phyloP scores from a whole-genome alignment of 2,797 vertebrate genomes.

The Coranthus polyacanthus region DNA sequence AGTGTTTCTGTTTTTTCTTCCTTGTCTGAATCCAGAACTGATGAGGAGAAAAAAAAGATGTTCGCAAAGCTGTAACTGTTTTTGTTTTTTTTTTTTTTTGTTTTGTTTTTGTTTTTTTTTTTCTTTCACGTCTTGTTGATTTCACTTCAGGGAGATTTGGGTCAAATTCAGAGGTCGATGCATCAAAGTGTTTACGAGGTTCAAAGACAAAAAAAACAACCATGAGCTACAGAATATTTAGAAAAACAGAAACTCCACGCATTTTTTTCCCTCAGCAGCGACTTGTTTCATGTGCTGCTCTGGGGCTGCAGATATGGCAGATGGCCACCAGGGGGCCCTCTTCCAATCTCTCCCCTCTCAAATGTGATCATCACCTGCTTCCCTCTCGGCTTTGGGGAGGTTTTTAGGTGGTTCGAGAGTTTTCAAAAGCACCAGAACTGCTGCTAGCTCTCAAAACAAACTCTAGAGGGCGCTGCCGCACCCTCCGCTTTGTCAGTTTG shows the following conservation, averaged over 20 bases:
- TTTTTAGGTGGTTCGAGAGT: conserved; percentile 43
- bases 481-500: conserved; percentile 27
- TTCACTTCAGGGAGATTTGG: conserved; percentile 70
- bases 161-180: conserved; percentile 54
- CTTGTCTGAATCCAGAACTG: conserved; percentile 25
- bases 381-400: conserved; percentile 29
- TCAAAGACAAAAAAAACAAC: conserved; percentile 17
- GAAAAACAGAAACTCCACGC: conserved; percentile 16
- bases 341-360: conserved; percentile 31
- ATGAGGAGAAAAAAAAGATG: conserved; percentile 11
- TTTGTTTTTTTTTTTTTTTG: not conserved
- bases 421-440: conserved; percentile 46
- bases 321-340: conserved; percentile 31
- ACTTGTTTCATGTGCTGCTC: conserved; percentile 45
- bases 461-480: conserved; percentile 49
- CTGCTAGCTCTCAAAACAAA: conserved; percentile 57
- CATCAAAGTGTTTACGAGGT: conserved; percentile 59
- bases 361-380: conserved; percentile 47
- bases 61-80: conserved; percentile 36
- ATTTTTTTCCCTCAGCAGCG: conserved; percentile 39
- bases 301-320: conserved; percentile 26
- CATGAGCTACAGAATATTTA: conserved; percentile 12
- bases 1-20: conserved; percentile 51
- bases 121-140: conserved; percentile 25
- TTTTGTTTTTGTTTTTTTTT: conserved; percentile 1